phyloP scores from a whole-genome alignment of 2,888 invertebrate species.

The Drosophila ezoana region DNA sequence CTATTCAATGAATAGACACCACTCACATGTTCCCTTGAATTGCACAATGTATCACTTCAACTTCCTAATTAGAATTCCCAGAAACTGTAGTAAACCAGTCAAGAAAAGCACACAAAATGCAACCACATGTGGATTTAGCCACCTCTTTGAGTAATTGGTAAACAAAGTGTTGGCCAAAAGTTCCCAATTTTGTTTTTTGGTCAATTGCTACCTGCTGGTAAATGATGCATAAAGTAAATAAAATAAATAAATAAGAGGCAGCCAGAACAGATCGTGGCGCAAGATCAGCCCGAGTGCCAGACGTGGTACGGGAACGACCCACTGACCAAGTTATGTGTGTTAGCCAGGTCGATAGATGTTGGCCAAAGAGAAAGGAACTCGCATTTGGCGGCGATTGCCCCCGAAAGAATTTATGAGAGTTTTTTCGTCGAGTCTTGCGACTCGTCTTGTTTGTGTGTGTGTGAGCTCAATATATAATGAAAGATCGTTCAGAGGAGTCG shows the following conservation, averaged over 20 bases:
- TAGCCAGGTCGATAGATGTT: constrained; percentile 49
- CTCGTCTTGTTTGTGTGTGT: neutral
- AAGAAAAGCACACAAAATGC: constrained; percentile 21
- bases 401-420: constrained; percentile 73
- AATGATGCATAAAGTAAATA: constrained; percentile 69
- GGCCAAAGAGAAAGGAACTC: constrained; percentile 67
- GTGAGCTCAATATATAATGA: constrained; percentile 46
- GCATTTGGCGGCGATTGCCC: constrained; percentile 59
- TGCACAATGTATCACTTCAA: constrained; percentile 2
- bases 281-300: constrained; percentile 53
- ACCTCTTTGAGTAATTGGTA: constrained; percentile 27
- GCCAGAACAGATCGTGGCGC: constrained; percentile 45
- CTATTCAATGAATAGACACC: neutral
- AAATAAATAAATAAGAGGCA: constrained; percentile 34
- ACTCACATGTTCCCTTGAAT: constrained; percentile 3
- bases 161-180: constrained; percentile 29
- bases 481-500: constrained; percentile 53
- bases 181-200: constrained; percentile 17
- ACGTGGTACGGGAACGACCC: constrained; percentile 66
- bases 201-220: constrained; percentile 51
- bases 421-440: constrained; percentile 41
- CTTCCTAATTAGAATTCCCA: constrained; percentile 10
- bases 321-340: constrained; percentile 76
- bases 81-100: constrained; percentile 4
- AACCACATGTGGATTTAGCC: constrained; percentile 29